Percentiles rank a stretch among this genome's conserved stretches.
Conservation (phyloP, 2,888 invertebrate genomes). For the Orchesella flavescens region DNA sequence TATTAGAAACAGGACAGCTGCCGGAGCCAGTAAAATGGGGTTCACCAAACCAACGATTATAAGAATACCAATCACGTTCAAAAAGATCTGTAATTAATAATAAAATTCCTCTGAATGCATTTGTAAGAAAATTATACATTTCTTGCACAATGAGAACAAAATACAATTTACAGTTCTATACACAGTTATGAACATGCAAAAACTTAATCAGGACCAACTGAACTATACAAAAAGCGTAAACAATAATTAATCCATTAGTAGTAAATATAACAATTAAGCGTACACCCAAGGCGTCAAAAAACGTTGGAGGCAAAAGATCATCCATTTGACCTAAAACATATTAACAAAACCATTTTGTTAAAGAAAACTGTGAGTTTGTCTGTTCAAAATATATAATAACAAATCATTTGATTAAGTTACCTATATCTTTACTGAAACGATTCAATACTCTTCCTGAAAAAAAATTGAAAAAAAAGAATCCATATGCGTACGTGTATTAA, state of each 20-base stretch:
- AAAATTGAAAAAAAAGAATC: not conserved
- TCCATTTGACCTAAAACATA: conserved; percentile 87
- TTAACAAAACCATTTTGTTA: too few species aligned
- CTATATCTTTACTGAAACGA: conserved; percentile 87
- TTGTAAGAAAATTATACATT: too few species aligned
- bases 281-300: conserved; percentile 65
- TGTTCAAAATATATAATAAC: too few species aligned
- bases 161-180: too few species aligned
- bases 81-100: conserved; percentile 76
- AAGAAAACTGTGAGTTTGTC: too few species aligned
- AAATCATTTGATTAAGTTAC: too few species aligned
- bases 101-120: too few species aligned
- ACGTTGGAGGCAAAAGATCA: conserved; percentile 79
- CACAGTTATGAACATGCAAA: too few species aligned
- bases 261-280: conserved; percentile 1
- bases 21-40: conserved; percentile 70
- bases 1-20: conserved; percentile 79
- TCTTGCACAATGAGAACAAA: not conserved
- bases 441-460: conserved; percentile 83
- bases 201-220: too few species aligned
- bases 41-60: conserved; percentile 75
- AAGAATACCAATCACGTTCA: conserved; percentile 78
- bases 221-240: too few species aligned
- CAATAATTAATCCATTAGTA: too few species aligned
- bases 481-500: not conserved